Conservation (phyloP, 1,140 invertebrate genomes). For the Lordiphosa clarofinis region DNA sequence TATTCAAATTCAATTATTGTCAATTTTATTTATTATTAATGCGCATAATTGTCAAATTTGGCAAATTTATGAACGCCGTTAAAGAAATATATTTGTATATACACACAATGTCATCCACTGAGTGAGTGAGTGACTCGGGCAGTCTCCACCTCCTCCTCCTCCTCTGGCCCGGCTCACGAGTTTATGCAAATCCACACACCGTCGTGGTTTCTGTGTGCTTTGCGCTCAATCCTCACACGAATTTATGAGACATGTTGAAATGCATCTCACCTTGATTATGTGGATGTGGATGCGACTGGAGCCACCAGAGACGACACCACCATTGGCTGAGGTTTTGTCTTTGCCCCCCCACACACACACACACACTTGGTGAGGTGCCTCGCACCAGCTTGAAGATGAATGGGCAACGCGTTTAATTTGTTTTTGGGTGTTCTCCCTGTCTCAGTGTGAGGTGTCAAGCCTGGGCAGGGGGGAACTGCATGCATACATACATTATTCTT, state of each 20-base stretch:
- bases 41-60: slow-evolving; percentile 79
- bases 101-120: slow-evolving; percentile 1
- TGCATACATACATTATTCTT: slow-evolving; percentile 38
- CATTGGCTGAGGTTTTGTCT: neutral
- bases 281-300: slow-evolving; percentile 8
- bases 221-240: slow-evolving; percentile 66
- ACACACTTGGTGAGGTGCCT: neutral
- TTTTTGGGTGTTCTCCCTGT: slow-evolving; percentile 62
- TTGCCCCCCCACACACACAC: neutral
- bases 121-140: slow-evolving; percentile 14
- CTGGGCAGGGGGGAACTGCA: neutral
- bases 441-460: slow-evolving; percentile 7
- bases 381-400: slow-evolving; percentile 59
- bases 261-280: slow-evolving; percentile 77
- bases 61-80: slow-evolving; percentile 73
- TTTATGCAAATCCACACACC: slow-evolving; percentile 58
- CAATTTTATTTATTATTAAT: slow-evolving; percentile 80
- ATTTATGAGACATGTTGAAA: slow-evolving; percentile 79
- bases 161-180: slow-evolving; percentile 17
- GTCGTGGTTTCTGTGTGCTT: slow-evolving; percentile 36
- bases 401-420: slow-evolving; percentile 71
- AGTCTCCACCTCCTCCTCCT: slow-evolving; percentile 15
- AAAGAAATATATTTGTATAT: slow-evolving; percentile 20
- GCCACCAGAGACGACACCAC: slow-evolving; percentile 50
- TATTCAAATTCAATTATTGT: slow-evolving; percentile 79